phyloP scores from a whole-genome alignment of 2,113 vertebrate species.

The Semnornis frantzii region DNA sequence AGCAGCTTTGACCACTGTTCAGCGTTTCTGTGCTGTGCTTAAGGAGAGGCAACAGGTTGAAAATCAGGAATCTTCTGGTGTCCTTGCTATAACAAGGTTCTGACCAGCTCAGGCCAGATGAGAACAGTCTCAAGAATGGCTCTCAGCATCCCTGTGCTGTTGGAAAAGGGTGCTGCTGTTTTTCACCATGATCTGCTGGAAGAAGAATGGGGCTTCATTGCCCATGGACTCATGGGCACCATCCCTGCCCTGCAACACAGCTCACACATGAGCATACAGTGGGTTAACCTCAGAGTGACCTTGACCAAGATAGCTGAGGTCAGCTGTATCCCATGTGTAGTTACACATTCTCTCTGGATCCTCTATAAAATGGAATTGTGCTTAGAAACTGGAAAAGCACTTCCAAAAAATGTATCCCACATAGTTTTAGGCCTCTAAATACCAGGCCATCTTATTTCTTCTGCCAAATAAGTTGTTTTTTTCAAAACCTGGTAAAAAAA shows the following conservation, averaged over 20 bases:
- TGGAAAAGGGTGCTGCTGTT: background rate
- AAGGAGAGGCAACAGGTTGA: too few species aligned
- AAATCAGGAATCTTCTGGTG: background rate
- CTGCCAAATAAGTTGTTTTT: too few species aligned
- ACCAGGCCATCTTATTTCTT: too few species aligned
- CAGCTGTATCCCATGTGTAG: background rate
- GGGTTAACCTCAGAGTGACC: background rate
- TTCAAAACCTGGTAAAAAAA: too few species aligned
- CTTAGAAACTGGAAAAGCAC: too few species aligned
- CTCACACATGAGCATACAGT: fast-evolving
- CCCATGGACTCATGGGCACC: background rate
- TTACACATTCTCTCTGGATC: background rate
- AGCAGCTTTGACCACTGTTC: background rate
- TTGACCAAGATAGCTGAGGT: background rate
- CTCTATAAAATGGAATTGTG: background rate
- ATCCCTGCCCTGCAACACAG: background rate
- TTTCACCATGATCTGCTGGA: background rate
- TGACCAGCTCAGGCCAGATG: background rate
- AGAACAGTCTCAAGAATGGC: background rate
- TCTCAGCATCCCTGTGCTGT: background rate
- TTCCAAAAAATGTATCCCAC: too few species aligned
- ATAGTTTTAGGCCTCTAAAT: too few species aligned
- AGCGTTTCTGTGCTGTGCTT: background rate
- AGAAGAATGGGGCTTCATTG: background rate
- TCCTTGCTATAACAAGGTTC: background rate